Evolutionary conservation across 2,888 invertebrate species (phyloP), one percentile per base, ranked within the genome.

Genomic region (Zelleria hepariella): DNA sequence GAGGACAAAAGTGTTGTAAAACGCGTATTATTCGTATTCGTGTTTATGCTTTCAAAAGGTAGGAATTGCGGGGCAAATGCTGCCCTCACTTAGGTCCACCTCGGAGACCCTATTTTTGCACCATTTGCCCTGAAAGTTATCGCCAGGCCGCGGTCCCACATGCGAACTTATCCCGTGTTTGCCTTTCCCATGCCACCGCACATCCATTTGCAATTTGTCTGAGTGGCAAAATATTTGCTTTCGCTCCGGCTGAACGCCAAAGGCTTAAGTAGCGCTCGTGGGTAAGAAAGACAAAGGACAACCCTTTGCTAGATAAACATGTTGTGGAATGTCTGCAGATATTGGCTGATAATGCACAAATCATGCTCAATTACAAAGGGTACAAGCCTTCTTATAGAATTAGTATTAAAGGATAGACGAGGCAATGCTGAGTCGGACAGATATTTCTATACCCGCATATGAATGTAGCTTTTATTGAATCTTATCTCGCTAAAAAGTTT

Each of bases 181-280:
- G 48, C 61, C 49, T 60, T 61, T 67, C 65, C 65, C 64, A 64
- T 65, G 63, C 59, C 56, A 18, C 64, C 60, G 61, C 63, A 68
- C 65, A 68, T 67, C 66, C 68, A 65, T 68, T 70, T 70, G 65
- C 70, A 70, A 73, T 75, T 70, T 66, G 62, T 67, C 64, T 66
- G 66, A 73, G 68, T 68, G 69, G 66, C 63, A 66, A 68, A 68
- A 67, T 65, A 66, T 66, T 65, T 66, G 64, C 64, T 62, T 65
- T 64, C 59, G 61, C 59, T 61, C 52, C 59, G 53, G 57, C 58
- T 42, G 32, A 60, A 61, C 54, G 56, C 47, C 23, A 53, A 53
- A 53, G 53, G 25, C 53, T 10, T 21, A 42, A 42, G 32, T 42
- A 10, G 32, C 15, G 52, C 25, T 51, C 24, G 54, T 60, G 52